These are phyloP conservation scores for Heloderma charlesbogerti DNA, from an alignment of 2,113 vertebrate species.

Conservation along the genomic window DNA sequence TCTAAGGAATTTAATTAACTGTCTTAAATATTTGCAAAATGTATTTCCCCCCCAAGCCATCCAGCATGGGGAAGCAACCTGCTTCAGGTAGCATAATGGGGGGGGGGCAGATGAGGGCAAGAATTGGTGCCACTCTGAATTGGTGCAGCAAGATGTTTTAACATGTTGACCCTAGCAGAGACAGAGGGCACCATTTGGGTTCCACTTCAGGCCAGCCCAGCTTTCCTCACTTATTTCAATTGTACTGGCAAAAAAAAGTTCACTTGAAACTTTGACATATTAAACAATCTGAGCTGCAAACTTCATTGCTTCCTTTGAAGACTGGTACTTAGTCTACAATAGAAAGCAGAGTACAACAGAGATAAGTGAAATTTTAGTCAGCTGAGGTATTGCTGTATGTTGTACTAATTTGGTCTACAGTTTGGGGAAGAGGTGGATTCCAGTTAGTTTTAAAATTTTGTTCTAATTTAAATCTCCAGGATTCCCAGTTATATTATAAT, in stretches of 20 bases:
- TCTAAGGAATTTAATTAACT: slow-evolving; percentile 38
- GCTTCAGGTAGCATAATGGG: background rate
- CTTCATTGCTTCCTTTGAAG: slow-evolving; percentile 59
- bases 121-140: background rate
- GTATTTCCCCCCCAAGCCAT: background rate
- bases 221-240: background rate
- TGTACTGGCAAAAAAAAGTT: slow-evolving; percentile 46
- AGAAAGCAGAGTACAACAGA: slow-evolving; percentile 51
- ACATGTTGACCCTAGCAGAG: background rate
- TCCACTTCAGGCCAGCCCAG: background rate
- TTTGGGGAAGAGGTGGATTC: slow-evolving; percentile 40
- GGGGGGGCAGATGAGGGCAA: background rate
- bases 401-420: slow-evolving; percentile 45
- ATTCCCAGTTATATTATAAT: slow-evolving; percentile 9
- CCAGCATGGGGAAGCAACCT: background rate
- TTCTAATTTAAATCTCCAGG: slow-evolving; percentile 37
- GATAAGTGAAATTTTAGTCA: slow-evolving; percentile 61
- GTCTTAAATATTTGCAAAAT: slow-evolving; percentile 40
- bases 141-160: background rate
- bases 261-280: slow-evolving; percentile 57
- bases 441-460: slow-evolving; percentile 44
- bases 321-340: background rate
- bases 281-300: slow-evolving; percentile 34
- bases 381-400: slow-evolving; percentile 38
- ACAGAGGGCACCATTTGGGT: background rate